These are phyloP conservation scores for Cirrhinus molitorella DNA, from an alignment of 2,797 vertebrate species.

Conservation along the genomic window DNA sequence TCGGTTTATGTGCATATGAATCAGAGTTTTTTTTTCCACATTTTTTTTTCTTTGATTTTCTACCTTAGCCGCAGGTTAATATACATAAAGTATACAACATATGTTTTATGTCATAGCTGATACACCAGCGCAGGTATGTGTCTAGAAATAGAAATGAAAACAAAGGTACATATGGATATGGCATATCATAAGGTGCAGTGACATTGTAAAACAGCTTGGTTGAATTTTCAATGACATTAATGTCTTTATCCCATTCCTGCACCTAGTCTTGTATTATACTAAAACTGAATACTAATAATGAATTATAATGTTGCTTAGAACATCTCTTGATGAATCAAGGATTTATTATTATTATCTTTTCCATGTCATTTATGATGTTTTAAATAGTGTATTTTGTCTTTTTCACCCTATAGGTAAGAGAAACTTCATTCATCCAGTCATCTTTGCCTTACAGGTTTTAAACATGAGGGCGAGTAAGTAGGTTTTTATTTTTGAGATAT, in stretches of 20 bases:
- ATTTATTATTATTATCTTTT: background rate
- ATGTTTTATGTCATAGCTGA: background rate
- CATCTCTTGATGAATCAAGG: background rate
- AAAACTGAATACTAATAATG: background rate
- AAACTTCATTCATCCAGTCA: background rate
- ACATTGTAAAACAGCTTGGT: background rate
- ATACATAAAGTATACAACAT: background rate
- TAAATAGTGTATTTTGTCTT: background rate
- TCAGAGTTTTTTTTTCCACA: background rate
- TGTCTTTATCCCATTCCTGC: background rate
- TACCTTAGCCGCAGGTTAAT: background rate
- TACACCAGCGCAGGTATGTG: background rate
- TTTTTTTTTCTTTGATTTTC: background rate
- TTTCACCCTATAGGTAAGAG: background rate
- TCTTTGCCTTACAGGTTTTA: background rate
- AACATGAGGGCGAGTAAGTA: background rate
- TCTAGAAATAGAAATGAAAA: background rate
- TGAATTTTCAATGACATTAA: background rate
- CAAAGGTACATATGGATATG: background rate
- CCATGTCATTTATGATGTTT: background rate
- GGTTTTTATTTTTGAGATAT: background rate
- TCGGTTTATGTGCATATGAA: background rate
- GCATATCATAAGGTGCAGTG: background rate
- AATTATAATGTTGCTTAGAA: background rate
- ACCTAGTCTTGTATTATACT: background rate